Evolutionary conservation across 2,113 vertebrate genomes (phyloP).

Genomic region (Rhinolophus sinicus): DNA sequence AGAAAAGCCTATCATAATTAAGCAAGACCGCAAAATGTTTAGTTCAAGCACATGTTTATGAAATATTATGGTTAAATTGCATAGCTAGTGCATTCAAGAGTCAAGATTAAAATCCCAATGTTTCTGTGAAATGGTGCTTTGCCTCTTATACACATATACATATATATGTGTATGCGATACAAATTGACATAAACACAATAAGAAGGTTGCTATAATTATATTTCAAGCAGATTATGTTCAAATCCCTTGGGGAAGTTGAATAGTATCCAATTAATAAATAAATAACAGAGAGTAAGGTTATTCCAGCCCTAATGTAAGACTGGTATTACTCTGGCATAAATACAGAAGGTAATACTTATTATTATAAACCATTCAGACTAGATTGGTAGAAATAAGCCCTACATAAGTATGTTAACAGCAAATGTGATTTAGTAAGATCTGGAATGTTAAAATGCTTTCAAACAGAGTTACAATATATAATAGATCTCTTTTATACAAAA

Average conservation of each 20-base stretch:
- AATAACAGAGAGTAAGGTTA: neutral
- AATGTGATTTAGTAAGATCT: neutral
- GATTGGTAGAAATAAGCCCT: neutral
- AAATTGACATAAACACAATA: neutral
- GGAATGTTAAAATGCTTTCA: neutral
- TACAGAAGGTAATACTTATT: neutral
- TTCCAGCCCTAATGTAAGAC: neutral
- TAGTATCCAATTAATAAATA: neutral
- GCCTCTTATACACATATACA: neutral
- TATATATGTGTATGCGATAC: neutral
- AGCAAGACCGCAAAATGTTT: neutral
- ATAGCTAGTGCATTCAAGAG: neutral
- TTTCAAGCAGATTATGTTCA: neutral
- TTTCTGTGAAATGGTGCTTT: neutral
- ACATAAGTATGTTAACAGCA: neutral
- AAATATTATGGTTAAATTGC: neutral
- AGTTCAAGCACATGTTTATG: conserved; percentile 23
- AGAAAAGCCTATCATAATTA: conserved; percentile 33
- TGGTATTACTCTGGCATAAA: neutral
- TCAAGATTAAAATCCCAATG: conserved; percentile 27
- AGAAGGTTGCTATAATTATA: neutral
- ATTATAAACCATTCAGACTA: neutral
- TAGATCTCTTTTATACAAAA: neutral
- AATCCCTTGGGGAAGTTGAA: neutral
- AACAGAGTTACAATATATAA: neutral